A percentile compares a stretch with the other conserved stretches of the same genome.
These are phyloP conservation scores for Teleogryllus oceanicus DNA, from an alignment of 2,888 invertebrate genomes.

Conservation along the genomic window DNA sequence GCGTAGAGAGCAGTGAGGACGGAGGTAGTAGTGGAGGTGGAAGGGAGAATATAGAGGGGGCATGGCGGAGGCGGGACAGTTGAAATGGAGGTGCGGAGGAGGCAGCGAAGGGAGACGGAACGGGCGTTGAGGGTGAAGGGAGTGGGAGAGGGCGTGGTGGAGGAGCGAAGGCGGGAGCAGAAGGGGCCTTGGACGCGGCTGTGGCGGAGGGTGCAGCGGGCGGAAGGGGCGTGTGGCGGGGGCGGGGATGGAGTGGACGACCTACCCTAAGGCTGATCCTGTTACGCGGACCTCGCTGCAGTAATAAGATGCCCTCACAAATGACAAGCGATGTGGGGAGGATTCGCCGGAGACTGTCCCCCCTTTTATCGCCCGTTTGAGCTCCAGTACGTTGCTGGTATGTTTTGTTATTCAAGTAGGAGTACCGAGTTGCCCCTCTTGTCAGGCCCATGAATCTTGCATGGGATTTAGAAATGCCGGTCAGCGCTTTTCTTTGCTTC, in stretches of 20 bases:
- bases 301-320: background rate
- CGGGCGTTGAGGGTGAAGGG: no score
- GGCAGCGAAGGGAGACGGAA: no score
- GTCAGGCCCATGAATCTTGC: background rate
- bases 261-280: constrained; percentile 33
- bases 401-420: constrained; percentile 18
- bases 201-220: background rate
- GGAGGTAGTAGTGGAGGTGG: no score
- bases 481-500: background rate
- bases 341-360: background rate
- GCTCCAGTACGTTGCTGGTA: background rate
- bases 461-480: background rate
- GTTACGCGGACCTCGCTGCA: constrained; percentile 26
- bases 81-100: no score
- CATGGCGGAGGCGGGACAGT: no score
- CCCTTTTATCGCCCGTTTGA: background rate
- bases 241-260: background rate
- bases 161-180: no score
- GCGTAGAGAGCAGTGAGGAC: no score
- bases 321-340: background rate
- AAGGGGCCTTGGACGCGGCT: no score
- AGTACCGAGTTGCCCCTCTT: background rate
- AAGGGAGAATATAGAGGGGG: no score
- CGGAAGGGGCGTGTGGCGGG: constrained; percentile 18
- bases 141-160: no score